phyloP scores from a whole-genome alignment of 2,113 vertebrate genomes.

The Eurypyga helias region DNA sequence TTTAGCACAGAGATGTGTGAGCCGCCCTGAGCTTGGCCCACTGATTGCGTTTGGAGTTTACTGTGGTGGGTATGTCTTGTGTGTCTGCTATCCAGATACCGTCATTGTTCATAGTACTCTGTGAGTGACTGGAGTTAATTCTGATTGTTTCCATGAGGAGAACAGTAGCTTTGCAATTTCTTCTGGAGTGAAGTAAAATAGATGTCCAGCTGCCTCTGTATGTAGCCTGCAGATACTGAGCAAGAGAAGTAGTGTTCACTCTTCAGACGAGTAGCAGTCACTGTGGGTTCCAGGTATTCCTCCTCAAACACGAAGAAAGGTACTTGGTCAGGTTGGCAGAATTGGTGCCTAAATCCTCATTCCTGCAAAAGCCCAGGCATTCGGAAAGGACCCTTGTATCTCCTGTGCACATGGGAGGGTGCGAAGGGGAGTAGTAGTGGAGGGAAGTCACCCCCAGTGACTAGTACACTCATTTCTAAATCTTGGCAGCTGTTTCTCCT shows the following conservation, averaged over 20 bases:
- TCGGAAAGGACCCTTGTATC: neutral
- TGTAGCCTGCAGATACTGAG: neutral
- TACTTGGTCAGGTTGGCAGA: neutral
- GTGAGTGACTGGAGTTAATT: neutral
- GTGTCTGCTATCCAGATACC: neutral
- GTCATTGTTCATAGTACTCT: neutral
- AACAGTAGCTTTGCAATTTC: neutral
- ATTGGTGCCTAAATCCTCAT: neutral
- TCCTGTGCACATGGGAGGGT: neutral
- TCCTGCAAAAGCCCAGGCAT: fast-evolving
- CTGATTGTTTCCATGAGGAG: neutral
- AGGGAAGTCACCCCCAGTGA: neutral
- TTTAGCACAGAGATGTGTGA: neutral
- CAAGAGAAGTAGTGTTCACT: neutral
- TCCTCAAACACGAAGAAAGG: neutral
- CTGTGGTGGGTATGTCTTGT: neutral
- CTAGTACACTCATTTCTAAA: neutral
- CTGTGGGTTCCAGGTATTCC: neutral
- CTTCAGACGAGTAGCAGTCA: neutral
- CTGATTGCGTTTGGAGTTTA: neutral
- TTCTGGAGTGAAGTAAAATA: neutral
- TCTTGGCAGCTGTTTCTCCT: neutral
- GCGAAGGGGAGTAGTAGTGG: neutral
- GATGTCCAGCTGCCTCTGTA: neutral
- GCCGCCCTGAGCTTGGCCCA: neutral